Evolutionary conservation across 2,888 invertebrate species (phyloP), one percentile per base, ranked within the genome.

Genomic region (Pollenia angustigena): DNA sequence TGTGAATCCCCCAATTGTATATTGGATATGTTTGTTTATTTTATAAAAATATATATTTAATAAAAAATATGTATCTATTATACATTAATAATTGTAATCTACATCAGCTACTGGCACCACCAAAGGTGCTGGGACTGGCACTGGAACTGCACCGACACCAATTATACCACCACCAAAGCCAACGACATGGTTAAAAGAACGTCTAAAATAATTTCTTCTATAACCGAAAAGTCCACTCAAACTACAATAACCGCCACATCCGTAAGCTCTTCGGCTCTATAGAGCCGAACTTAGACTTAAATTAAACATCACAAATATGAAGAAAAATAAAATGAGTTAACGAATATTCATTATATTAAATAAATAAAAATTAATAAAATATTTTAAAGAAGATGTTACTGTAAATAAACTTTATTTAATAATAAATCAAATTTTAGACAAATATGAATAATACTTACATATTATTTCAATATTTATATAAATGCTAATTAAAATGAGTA

Each of bases 11-110:
- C 23, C 23, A 23, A 23, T 23, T 1, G 23, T 23, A 23, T 23
- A 23, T 23, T 23, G 23, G 23, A 2, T 23, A 23, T 23, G 23
- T 23, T 2, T 23, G 23, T 23, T 23, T 23, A 23, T 23, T 23
- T 23, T 23, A 23, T 23, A 23, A 23, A 23, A 23, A 23, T 23
- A 23, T 23, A 23, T 23, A 23, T 23, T 23, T 23, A 23, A 23
- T 23, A 23, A 3, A 2, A 23, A 2, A 23, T 23, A 23, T 32
- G 32, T 32, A 32, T 32, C 0, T 32, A 32, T 32, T 6, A 32
- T 0, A 32, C 4, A 32, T 32, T 74, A 60, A 60, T 76, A 76
- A 56, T 76, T 23, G 56, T 76, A 68, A 48, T 66, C 64, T 23
- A 46, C 32, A 12, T 4, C 66, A 2, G 46, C 16, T 9, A 78